Evolutionary conservation across 2,888 invertebrate species (phyloP), one percentile per base, ranked within the genome.

Genomic region (Eristalinus aeneus): DNA sequence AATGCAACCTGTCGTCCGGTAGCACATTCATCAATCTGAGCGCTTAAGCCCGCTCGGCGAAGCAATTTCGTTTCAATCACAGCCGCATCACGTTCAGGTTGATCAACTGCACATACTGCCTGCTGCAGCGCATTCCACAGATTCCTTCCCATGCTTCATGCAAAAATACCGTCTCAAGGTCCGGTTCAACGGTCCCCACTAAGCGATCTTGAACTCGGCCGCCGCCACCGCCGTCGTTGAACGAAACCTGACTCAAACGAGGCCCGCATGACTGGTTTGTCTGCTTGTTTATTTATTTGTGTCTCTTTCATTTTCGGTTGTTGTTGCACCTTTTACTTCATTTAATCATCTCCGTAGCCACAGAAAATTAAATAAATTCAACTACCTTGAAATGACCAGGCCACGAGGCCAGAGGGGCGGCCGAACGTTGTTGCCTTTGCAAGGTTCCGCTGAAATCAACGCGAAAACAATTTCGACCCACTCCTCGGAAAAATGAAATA

Each of bases 101-200:
- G 46, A 80, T 56, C 69, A 67, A 69, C 58, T 64, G 58, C 34
- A 75, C 58, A 46, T 53, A 58, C 12, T 1, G 16, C 16, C 16
- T 8, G 9, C 34, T 16, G n/a, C 61, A 65, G 32, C n/a, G 23
- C 53, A 71, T 22, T 39, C 27, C 36, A 68, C 34, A 65, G 22
- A 39, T 11, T 54, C 53, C 20, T 46, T 23, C 32, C 39, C 9
- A 46, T 60, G 32, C 56, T 56, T 36, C 54, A 64, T 27, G 23
- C 34, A 67, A 64, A 74, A 69, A 64, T 54, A n/a, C 32, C 16
- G 72, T 82, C 77, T 83, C 73, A 83, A 83, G 82, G 77, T 9
- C 23, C 16, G 53, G 81, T 67, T 71, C 76, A 81, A 71, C 16
- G 65, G 69, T 75, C 76, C 20, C 27, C 46, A 4, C 58, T 53